A percentile compares a stretch with the other conserved stretches of the same genome.
Conservation (phyloP, 2,113 vertebrate genomes). For the Plestiodon gilberti region DNA sequence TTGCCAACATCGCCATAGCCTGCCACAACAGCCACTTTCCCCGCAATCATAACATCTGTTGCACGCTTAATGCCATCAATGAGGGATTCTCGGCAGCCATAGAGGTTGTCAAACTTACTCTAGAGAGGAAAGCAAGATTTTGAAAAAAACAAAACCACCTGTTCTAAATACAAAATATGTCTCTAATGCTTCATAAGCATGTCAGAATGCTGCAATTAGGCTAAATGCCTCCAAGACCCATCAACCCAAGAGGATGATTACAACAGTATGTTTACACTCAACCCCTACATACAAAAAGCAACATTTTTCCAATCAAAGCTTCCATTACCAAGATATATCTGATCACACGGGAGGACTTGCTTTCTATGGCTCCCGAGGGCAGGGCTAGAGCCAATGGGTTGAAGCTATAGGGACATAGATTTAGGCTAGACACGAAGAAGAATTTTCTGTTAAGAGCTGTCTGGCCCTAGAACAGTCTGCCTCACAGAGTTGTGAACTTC, state of each 20-base stretch:
- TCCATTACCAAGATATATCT: not conserved
- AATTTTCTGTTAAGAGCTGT: too few relatives aligned
- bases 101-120: constrained; percentile 99
- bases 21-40: constrained; percentile 95
- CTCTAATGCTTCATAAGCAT: fast-evolving
- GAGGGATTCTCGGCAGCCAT: constrained; percentile 96
- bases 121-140: constrained; percentile 55
- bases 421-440: too few relatives aligned
- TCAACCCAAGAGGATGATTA: not conserved
- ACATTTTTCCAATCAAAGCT: not conserved
- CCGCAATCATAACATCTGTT: constrained; percentile 98
- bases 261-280: not conserved
- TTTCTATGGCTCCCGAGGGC: too few relatives aligned
- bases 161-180: not conserved
- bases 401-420: too few relatives aligned
- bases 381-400: too few relatives aligned
- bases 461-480: too few relatives aligned
- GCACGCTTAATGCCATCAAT: constrained; percentile 98
- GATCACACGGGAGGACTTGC: too few relatives aligned
- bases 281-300: not conserved
- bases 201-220: not conserved
- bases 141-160: constrained; percentile 16
- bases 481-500: too few relatives aligned
- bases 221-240: not conserved
- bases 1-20: constrained; percentile 97